Conservation (phyloP, 1,140 invertebrate genomes). For the Listronotus oregonensis region DNA sequence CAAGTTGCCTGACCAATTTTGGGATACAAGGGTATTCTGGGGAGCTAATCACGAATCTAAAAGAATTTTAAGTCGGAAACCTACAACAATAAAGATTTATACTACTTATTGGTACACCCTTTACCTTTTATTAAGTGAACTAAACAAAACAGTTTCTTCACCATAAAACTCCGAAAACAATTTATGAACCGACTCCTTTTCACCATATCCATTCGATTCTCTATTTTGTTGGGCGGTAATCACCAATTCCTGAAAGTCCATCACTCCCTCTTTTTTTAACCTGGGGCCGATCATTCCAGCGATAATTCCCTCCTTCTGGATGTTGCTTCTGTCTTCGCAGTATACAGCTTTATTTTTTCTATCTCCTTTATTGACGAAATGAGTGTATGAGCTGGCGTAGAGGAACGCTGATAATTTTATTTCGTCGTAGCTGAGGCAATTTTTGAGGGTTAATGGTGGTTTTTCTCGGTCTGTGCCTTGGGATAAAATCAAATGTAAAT, state of each 20-base stretch:
- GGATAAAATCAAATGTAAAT: not conserved
- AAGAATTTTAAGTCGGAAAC: not conserved
- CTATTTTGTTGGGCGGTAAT: constrained; percentile 57
- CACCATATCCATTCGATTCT: constrained; percentile 55
- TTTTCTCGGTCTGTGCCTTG: constrained; percentile 56
- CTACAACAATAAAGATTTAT: not conserved
- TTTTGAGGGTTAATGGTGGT: constrained; percentile 49
- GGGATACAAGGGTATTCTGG: no score
- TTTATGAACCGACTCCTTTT: constrained; percentile 54
- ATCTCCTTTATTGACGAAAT: constrained; percentile 46
- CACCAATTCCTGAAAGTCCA: constrained; percentile 60
- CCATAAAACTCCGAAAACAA: constrained; percentile 48
- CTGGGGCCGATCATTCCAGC: constrained; percentile 58
- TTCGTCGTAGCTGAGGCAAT: constrained; percentile 48
- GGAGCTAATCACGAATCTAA: no score
- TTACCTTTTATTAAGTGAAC: constrained; percentile 23
- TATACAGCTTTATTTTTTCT: constrained; percentile 41
- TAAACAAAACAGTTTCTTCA: constrained; percentile 39
- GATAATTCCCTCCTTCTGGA: constrained; percentile 44
- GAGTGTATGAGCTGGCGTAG: constrained; percentile 43
- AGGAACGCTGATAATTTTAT: constrained; percentile 47
- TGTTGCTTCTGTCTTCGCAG: constrained; percentile 21
- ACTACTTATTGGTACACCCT: no score
- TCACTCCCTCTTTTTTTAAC: constrained; percentile 55
- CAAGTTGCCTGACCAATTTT: no score